Evolutionary conservation across 1,140 invertebrate species (phyloP), one percentile per base, ranked within the genome.

Genomic region (Lepidurus packardi): DNA sequence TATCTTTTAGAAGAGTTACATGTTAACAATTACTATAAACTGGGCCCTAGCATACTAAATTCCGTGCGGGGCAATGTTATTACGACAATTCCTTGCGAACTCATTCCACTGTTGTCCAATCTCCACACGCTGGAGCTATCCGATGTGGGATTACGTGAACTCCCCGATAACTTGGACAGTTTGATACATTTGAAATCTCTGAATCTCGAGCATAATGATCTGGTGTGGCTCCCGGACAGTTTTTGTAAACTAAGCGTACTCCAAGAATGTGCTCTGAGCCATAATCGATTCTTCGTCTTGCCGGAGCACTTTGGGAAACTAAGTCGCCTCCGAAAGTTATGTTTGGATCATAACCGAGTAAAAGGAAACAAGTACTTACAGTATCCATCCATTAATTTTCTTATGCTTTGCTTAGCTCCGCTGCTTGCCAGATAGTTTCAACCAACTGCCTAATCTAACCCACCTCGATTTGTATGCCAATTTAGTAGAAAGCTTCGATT

Each of bases 281-380:
- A 65, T 65, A 65, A 65, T 65, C 53, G 53, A 65, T 65, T 65
- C 21, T 65, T 5, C 13, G 7, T 65, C 21, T 65, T 65, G 21
- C 53, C 53, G 16, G 9, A 65, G 53, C 53, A 65, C 53, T 65
- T 65, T 65, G 53, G 53, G 53, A 21, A 65, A 65, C 21, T 65
- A 65, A 21, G 8, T 5, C 53, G 7, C 1, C 53, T 65, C 53
- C 53, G 53, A 21, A 65, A 65, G 53, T 21, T 65, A 21, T 65
- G 53, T 65, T 21, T 65, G 53, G 53, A 65, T 65, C 53, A 65
- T 65, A 65, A 65, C 53, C 53, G 21, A 65, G 53, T 65, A 65
- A 65, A 65, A 65, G 16, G 21, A 65, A 16, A n/a, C 16, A 65
- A 21, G 8, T 5, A 7, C 21, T 65, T 65, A 21, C 21, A 34